A percentile compares a stretch with the other conserved stretches of the same genome.
phyloP scores from a whole-genome alignment of 2,113 vertebrate genomes.

The Oceanites oceanicus region DNA sequence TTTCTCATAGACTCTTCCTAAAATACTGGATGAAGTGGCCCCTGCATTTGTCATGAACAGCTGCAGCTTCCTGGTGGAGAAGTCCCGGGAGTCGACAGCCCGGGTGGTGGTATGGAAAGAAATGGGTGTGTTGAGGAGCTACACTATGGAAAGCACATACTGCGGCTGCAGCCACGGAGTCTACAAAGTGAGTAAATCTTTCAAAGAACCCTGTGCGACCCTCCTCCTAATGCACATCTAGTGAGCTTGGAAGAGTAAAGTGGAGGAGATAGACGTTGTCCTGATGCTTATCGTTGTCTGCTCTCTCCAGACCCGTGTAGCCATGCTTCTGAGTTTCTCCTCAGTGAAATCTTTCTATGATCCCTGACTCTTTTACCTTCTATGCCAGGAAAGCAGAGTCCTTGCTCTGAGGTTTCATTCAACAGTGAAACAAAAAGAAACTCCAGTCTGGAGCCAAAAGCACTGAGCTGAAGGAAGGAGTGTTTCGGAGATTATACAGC shows the following conservation, averaged over 20 bases:
- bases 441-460: background rate
- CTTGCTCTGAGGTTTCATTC: background rate
- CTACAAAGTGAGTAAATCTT: constrained; percentile 81
- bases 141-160: constrained; percentile 94
- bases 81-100: constrained; percentile 87
- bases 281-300: background rate
- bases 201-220: background rate
- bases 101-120: constrained; percentile 92
- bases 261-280: rapidly evolving
- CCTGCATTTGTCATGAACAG: constrained; percentile 89
- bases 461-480: background rate
- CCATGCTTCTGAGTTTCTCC: background rate
- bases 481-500: background rate
- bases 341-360: background rate
- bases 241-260: background rate
- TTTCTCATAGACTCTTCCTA: constrained; percentile 82
- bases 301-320: background rate
- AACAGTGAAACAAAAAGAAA: background rate
- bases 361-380: background rate
- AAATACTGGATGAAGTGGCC: constrained; percentile 88
- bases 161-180: constrained; percentile 90
- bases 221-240: background rate
- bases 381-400: background rate
- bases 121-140: constrained; percentile 88
- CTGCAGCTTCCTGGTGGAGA: constrained; percentile 93